Base-by-base conservation (phyloP, 2,113 vertebrate species). In the Strigops habroptila region DNA sequence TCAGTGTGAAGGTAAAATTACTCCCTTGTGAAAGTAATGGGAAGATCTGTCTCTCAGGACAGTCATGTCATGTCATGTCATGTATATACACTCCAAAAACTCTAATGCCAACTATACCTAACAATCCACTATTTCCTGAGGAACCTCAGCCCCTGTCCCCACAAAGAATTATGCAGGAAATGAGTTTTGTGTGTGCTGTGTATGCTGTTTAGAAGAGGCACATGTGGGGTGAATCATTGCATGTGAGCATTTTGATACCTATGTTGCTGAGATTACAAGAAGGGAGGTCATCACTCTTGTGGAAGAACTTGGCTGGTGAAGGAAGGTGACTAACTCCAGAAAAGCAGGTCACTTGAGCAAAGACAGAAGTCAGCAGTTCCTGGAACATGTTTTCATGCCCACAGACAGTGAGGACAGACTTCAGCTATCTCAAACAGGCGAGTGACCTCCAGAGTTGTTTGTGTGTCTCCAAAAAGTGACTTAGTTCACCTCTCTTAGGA, bases 331-430 rank as follows among this genome's bases (percentile, higher is more conserved):
- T 30, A n/a, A 44, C 8, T 15, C 46, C 55, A 51, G 24, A 75
- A 49, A 0, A 55, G 8, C 12, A n/a, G 35, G 18, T 13, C 33
- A 41, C 3, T 2, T n/a, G 23, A 19, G 12, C 23, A 51, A 27
- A 31, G 19, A 16, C 15, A 19, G 3, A 64, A 64, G 19, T 13
- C 76, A 82, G 23, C 23, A 74, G 27, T 19, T 57, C 30, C 48
- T 63, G 12, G 4, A 30, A 9, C 0, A 0, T 16, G 7, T n/a
- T 69, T 70, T 33, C n/a, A 25, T 41, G 18, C 35, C 28, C 28
- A 65, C 21, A 25, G 7, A 3, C 4, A 53, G 10, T 28, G n/a
- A 25, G 39, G 51, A 28, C 15, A 64, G 27, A 16, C 11, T 63
- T 43, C 21, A 60, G 24, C 39, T 79, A 18, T 27, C 33, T 23